phyloP scores from a whole-genome alignment of 2,113 vertebrate species.

The Protobothrops mucrosquamatus region DNA sequence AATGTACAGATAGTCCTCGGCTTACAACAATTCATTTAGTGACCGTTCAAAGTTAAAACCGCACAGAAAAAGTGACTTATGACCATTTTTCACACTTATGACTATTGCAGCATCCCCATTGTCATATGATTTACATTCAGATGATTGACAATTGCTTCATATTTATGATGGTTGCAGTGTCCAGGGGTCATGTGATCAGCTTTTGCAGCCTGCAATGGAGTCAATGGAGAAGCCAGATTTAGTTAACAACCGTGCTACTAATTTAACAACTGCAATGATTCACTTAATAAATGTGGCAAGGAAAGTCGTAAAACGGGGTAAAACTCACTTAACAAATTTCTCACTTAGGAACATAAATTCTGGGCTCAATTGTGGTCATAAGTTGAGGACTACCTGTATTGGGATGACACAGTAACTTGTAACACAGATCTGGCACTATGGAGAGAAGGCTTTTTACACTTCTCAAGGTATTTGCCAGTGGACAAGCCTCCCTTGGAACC shows the following conservation, averaged over 20 bases:
- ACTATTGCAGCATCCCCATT: background rate
- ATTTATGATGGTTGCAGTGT: background rate
- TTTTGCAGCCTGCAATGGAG: background rate
- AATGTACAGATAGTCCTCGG: background rate
- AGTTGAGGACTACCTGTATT: background rate
- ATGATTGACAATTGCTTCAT: background rate
- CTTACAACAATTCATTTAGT: background rate
- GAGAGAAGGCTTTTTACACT: background rate
- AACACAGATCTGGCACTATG: background rate
- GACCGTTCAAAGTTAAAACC: background rate
- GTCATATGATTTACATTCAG: background rate
- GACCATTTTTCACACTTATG: background rate
- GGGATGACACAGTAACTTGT: background rate
- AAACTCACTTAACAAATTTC: background rate
- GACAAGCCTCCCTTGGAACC: background rate
- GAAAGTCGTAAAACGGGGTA: background rate
- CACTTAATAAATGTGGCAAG: background rate
- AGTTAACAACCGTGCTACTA: background rate
- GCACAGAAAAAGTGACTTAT: background rate
- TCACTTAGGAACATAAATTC: background rate
- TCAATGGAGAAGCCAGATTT: background rate
- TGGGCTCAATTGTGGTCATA: background rate
- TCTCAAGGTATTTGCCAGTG: background rate
- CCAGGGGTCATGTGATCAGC: background rate
- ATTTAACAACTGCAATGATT: background rate